Evolutionary conservation across 2,888 invertebrate genomes (phyloP), one percentile per base, ranked within the genome.

Genomic region (Lasioglossum leucozonium): DNA sequence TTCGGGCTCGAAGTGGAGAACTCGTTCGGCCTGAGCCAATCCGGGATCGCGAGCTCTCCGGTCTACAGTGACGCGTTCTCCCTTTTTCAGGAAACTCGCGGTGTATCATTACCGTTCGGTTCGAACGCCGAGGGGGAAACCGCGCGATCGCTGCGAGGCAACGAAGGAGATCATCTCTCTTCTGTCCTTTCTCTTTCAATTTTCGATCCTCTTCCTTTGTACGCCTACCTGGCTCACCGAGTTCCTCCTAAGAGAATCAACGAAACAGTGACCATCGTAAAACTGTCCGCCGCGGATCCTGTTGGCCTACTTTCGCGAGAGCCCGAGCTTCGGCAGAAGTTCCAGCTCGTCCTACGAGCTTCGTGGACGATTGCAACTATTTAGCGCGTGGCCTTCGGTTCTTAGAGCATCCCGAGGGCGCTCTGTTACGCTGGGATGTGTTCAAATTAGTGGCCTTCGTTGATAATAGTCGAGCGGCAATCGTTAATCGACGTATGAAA

Each of bases 1-100:
- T 74, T 72, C 58, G 42, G 80, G 51, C 91, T 92, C 90, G 87
- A 62, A 26, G 85, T 89, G 89, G 91, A n/a, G n/a, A 92, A 92
- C 87, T 90, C 65, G 89, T 93, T 89, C 78, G 82, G 5, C 30
- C 58, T 79, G 87, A 83, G 86, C 78, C 82, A 47, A 83, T 82
- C 82, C 77, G 80, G 85, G 34, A 88, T 86, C 85, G 89, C 81
- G 91, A 83, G 91, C 93, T 91, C 92, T 87, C 22, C 22, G 51
- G 89, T 89, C 91, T 92, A 92, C 89, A 88, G 89, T 91, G 93
- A 92, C 93, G 93, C 88, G 84, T 90, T 82, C 89, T 87, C 87
- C 86, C 86, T 90, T 91, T 93, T 91, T 92, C 89, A 90, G 88
- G 88, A 91, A 93, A 87, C 87, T 88, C 83, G 80, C 77, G 89